phyloP scores from a whole-genome alignment of 2,888 invertebrate genomes.

The Mantis religiosa region DNA sequence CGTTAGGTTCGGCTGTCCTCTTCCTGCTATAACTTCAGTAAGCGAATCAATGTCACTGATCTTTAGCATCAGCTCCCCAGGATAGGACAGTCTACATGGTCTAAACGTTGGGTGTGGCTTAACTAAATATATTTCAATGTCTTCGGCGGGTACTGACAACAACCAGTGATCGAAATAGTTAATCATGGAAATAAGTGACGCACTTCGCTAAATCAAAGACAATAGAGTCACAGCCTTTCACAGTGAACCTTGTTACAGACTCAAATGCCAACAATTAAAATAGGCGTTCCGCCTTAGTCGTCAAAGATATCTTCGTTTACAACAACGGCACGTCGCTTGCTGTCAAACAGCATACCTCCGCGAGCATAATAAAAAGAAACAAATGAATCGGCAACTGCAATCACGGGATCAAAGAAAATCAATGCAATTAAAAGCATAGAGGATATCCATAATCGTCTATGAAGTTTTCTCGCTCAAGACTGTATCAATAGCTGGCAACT shows the following conservation, averaged over 20 bases:
- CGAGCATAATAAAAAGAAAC: neutral
- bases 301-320: neutral
- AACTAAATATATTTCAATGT: neutral
- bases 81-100: slow-evolving; percentile 5
- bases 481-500: no score
- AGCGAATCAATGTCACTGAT: slow-evolving; percentile 13
- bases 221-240: neutral
- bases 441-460: no score
- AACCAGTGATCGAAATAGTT: neutral
- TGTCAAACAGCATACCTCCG: neutral
- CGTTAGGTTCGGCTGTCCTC: neutral
- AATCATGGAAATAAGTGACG: neutral
- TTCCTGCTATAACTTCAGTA: neutral
- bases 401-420: no score
- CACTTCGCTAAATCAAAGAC: neutral
- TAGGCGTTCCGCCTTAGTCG: neutral
- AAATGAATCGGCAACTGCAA: no score
- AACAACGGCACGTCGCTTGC: neutral
- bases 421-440: no score
- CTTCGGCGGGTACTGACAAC: neutral
- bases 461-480: no score
- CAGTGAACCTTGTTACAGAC: neutral
- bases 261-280: neutral
- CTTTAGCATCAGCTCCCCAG: neutral
- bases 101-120: slow-evolving; percentile 11